A percentile compares a stretch with the other conserved stretches of the same genome.
phyloP scores from a whole-genome alignment of 2,888 invertebrate genomes.

The Azorinus chamasolen region DNA sequence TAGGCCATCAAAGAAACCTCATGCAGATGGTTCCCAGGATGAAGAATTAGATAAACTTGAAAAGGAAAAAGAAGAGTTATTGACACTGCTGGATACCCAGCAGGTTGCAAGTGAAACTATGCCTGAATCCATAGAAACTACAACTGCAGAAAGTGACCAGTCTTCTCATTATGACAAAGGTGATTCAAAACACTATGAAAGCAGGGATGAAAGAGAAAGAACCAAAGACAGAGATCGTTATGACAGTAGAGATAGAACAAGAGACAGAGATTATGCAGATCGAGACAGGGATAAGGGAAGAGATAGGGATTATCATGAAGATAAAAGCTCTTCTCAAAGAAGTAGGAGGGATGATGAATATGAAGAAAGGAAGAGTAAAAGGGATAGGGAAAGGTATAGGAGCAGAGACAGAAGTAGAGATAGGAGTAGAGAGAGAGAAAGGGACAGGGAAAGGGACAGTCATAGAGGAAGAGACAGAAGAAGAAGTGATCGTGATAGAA shows the following conservation, averaged over 20 bases:
- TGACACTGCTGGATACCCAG: constrained; percentile 12
- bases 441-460: constrained; percentile 35
- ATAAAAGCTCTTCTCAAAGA: constrained; percentile 22
- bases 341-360: constrained; percentile 25
- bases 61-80: constrained; percentile 30
- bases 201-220: constrained; percentile 19
- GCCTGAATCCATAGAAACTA: neutral
- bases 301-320: constrained; percentile 21
- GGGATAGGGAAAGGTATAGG: constrained; percentile 38
- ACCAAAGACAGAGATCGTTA: constrained; percentile 24
- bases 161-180: too few relatives aligned
- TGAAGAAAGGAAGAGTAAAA: constrained; percentile 40
- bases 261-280: constrained; percentile 32
- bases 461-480: constrained; percentile 30
- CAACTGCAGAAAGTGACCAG: too few relatives aligned
- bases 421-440: constrained; percentile 47
- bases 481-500: constrained; percentile 30
- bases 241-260: constrained; percentile 20
- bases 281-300: neutral
- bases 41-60: constrained; percentile 35
- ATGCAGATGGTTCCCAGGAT: neutral
- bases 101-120: neutral
- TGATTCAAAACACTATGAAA: too few relatives aligned
- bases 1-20: too few relatives aligned
- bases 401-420: constrained; percentile 34